Evolutionary conservation across 2,888 invertebrate genomes (phyloP).

Genomic region (Drosophila birchii): DNA sequence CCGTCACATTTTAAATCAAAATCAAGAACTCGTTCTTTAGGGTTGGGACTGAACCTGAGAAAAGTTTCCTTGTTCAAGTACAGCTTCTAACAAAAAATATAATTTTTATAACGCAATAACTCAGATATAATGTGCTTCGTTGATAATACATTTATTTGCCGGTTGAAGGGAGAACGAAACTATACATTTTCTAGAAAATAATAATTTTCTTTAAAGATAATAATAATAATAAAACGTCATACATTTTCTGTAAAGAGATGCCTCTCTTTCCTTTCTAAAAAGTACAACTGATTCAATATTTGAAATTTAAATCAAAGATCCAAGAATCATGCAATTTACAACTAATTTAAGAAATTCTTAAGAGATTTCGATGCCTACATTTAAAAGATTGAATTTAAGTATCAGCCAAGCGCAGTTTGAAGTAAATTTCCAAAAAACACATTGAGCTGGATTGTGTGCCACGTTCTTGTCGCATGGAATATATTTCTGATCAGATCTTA

Average conservation of each 20-base stretch:
- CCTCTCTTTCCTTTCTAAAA: neutral
- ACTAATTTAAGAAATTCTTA: neutral
- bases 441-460: conserved; percentile 43
- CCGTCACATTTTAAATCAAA: conserved; percentile 58
- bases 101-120: neutral
- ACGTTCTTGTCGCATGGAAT: conserved; percentile 19
- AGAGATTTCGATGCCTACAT: neutral
- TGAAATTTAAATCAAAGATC: neutral
- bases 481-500: conserved; percentile 50
- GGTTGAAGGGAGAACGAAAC: neutral
- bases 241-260: neutral
- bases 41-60: neutral
- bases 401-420: neutral
- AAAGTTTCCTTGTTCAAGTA: conserved; percentile 15
- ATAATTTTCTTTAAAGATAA: conserved; percentile 9
- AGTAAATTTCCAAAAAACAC: neutral
- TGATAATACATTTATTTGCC: conserved; percentile 3
- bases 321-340: neutral
- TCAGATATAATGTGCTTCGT: neutral
- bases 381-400: neutral
- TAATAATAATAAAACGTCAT: conserved; percentile 11
- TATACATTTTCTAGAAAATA: conserved; percentile 1
- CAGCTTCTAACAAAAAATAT: conserved; percentile 5
- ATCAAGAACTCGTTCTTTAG: conserved; percentile 20
- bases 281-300: neutral